Conservation (phyloP, 1,140 invertebrate genomes). For the Metaphire vulgaris region DNA sequence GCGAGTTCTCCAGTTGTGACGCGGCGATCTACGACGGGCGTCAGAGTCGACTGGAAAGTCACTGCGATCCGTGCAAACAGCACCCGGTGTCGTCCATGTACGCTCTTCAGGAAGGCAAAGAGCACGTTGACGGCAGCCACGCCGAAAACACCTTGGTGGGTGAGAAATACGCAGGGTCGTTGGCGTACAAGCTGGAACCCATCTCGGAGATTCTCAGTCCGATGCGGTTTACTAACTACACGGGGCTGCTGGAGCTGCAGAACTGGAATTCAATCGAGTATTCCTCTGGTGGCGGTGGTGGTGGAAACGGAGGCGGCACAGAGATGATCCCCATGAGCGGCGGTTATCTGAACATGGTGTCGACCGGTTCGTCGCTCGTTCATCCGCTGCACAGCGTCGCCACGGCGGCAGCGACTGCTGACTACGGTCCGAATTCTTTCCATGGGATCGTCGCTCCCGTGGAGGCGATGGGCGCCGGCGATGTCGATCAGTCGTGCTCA, state of each 20-base stretch:
- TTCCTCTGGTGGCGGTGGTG: neutral
- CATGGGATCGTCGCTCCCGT: neutral
- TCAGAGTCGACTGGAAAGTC: neutral
- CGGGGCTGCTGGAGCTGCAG: neutral
- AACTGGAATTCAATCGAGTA: neutral
- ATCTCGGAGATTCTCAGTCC: slow-evolving; percentile 45
- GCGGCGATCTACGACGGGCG: neutral
- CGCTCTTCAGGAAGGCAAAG: neutral
- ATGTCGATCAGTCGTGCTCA: neutral
- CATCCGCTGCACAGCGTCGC: too few species aligned
- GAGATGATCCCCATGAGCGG: neutral
- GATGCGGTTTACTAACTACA: slow-evolving; percentile 29
- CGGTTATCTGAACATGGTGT: neutral
- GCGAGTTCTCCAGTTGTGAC: neutral
- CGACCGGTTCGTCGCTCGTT: neutral
- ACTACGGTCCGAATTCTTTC: neutral
- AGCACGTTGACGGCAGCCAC: neutral
- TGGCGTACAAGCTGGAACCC: slow-evolving; percentile 43
- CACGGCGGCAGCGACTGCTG: neutral
- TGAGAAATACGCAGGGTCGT: slow-evolving; percentile 37
- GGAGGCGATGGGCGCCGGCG: neutral
- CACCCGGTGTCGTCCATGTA: neutral
- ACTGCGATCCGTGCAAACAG: neutral
- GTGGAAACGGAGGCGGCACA: neutral
- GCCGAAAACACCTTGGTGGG: slow-evolving; percentile 33